Evolutionary conservation across 2,888 invertebrate species (phyloP).

Genomic region (Hypselothyrea guttata): DNA sequence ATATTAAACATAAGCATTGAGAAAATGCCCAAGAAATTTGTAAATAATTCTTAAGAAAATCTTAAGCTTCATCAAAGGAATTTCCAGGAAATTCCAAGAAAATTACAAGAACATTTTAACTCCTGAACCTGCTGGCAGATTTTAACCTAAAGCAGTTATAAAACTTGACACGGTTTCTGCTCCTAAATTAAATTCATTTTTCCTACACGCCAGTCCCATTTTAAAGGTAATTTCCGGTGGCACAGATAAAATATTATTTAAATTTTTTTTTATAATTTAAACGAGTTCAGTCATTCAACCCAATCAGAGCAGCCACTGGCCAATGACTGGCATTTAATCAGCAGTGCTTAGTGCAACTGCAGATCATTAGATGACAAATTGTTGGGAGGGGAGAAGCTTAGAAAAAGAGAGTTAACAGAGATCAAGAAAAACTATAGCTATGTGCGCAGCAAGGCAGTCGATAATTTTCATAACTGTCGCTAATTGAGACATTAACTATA

Average conservation of each 20-base stretch:
- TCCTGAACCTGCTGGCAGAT: too few species aligned
- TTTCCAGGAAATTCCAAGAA: too few species aligned
- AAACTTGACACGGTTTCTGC: background rate
- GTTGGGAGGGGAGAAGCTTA: conserved; percentile 23
- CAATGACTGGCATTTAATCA: conserved; percentile 21
- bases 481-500: conserved; percentile 74
- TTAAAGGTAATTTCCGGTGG: conserved; percentile 22
- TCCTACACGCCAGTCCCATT: background rate
- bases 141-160: too few species aligned
- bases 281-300: conserved; percentile 41
- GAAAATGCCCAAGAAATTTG: too few species aligned
- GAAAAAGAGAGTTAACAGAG: conserved; percentile 7
- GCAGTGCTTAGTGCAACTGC: conserved; percentile 1
- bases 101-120: too few species aligned
- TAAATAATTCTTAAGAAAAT: too few species aligned
- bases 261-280: conserved; percentile 10
- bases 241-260: conserved; percentile 1
- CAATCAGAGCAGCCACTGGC: conserved; percentile 13
- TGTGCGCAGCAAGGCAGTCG: conserved; percentile 48
- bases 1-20: too few species aligned
- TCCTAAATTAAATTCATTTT: too few species aligned
- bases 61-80: too few species aligned
- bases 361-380: conserved; percentile 33
- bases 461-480: conserved; percentile 75
- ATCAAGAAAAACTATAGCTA: conserved; percentile 6